These are phyloP conservation scores for Sylvilagus floridanus DNA, from an alignment of 2,797 vertebrate species.

Conservation along the genomic window DNA sequence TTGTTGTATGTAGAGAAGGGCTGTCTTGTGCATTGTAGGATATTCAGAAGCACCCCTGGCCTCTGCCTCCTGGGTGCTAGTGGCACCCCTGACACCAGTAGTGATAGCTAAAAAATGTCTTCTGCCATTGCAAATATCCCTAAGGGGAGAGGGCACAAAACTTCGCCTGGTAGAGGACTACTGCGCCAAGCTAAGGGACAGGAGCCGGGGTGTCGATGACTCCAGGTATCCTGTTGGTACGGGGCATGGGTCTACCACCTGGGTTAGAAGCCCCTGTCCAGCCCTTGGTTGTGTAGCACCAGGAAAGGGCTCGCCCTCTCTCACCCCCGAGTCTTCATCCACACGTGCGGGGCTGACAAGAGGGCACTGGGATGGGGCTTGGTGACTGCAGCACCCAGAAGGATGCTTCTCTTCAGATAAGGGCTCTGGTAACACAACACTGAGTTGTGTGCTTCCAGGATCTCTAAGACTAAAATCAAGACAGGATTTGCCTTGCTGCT, in stretches of 20 bases:
- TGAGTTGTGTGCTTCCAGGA: background rate
- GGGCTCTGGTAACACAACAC: background rate
- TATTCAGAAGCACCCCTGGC: background rate
- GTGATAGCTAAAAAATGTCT: background rate
- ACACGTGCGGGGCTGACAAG: background rate
- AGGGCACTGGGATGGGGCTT: background rate
- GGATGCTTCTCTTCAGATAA: background rate
- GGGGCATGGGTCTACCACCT: background rate
- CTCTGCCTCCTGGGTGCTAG: background rate
- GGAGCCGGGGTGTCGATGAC: background rate
- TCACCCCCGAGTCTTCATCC: background rate
- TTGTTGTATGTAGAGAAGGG: too few relatives aligned
- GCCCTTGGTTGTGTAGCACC: rapidly evolving
- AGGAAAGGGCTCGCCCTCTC: background rate
- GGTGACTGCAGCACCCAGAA: background rate
- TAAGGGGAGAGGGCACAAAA: rapidly evolving
- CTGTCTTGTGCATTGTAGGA: background rate
- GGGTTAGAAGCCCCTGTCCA: background rate
- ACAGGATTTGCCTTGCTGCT: background rate
- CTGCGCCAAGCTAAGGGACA: background rate
- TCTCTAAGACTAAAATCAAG: background rate
- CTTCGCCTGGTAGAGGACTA: background rate
- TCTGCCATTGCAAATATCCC: too few relatives aligned
- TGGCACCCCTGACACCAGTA: background rate
- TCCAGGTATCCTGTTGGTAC: background rate